A percentile compares a stretch with the other conserved stretches of the same genome.
Evolutionary conservation across 2,113 vertebrate genomes (phyloP).

Genomic region (Anguilla japonica): DNA sequence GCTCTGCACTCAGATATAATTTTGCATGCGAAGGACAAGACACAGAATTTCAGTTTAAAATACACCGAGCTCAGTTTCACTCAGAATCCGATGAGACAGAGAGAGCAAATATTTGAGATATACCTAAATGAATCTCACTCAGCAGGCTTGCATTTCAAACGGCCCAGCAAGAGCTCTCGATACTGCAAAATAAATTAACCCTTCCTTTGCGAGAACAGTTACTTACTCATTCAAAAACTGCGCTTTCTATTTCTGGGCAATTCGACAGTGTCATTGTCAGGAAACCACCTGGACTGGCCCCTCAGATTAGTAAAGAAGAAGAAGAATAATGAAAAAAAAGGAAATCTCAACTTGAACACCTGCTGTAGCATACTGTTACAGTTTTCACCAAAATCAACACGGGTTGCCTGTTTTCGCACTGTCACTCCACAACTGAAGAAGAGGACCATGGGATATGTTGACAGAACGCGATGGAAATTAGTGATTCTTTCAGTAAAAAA

Average conservation of each 20-base stretch:
- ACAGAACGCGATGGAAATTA: background rate
- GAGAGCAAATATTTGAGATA: background rate
- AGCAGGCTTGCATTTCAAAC: constrained; percentile 6
- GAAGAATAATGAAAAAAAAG: constrained; percentile 20
- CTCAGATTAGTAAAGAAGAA: constrained; percentile 4
- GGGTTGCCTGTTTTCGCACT: background rate
- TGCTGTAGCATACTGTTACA: background rate
- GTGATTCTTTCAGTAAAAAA: background rate
- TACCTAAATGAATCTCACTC: background rate
- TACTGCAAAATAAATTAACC: constrained; percentile 57
- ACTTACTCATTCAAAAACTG: constrained; percentile 56
- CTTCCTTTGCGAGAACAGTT: constrained; percentile 49
- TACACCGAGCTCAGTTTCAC: background rate
- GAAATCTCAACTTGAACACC: background rate
- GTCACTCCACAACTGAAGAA: background rate
- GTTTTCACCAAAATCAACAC: background rate
- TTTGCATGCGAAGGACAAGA: background rate
- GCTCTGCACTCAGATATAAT: no score
- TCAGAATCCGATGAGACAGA: background rate
- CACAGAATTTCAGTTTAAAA: background rate
- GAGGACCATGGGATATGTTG: background rate
- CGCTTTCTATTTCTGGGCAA: constrained; percentile 36
- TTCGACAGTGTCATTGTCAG: constrained; percentile 33
- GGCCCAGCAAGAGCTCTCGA: constrained; percentile 27
- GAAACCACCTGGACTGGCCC: constrained; percentile 58